A percentile compares a stretch with the other conserved stretches of the same genome.
Conservation (phyloP, 2,797 vertebrate species). For the Macropodus opercularis region DNA sequence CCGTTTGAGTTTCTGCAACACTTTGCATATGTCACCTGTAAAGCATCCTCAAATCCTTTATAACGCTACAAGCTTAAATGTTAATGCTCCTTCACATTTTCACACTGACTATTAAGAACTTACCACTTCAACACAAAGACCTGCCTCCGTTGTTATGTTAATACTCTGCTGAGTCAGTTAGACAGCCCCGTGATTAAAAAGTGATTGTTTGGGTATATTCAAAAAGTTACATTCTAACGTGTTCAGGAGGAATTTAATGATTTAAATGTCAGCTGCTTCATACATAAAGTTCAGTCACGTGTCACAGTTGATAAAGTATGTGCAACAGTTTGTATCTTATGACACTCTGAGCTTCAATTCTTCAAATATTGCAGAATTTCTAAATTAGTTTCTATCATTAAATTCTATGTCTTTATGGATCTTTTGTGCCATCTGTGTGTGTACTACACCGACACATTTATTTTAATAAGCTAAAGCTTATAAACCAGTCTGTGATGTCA, state of each 20-base stretch:
- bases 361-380: slow-evolving; percentile 13
- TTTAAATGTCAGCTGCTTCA: slow-evolving; percentile 9
- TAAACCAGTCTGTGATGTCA: slow-evolving; percentile 9
- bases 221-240: background rate
- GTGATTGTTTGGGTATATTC: background rate
- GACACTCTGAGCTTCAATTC: background rate
- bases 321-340: background rate
- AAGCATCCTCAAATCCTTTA: too few relatives aligned
- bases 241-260: slow-evolving; percentile 39
- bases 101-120: slow-evolving; percentile 31
- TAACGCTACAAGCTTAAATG: slow-evolving; percentile 43
- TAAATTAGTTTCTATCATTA: too few relatives aligned
- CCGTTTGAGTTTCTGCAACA: too few relatives aligned
- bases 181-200: background rate
- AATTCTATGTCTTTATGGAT: background rate
- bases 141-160: slow-evolving; percentile 41
- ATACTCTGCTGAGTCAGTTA: background rate
- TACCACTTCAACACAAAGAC: slow-evolving; percentile 31
- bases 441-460: slow-evolving; percentile 2
- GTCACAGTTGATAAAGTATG: slow-evolving; percentile 2
- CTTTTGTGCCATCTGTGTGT: slow-evolving; percentile 1
- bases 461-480: slow-evolving; percentile 2
- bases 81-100: slow-evolving; percentile 37
- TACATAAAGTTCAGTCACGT: slow-evolving; percentile 12
- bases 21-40: too few relatives aligned